phyloP scores from a whole-genome alignment of 2,797 vertebrate genomes.

The Dipus sagitta region DNA sequence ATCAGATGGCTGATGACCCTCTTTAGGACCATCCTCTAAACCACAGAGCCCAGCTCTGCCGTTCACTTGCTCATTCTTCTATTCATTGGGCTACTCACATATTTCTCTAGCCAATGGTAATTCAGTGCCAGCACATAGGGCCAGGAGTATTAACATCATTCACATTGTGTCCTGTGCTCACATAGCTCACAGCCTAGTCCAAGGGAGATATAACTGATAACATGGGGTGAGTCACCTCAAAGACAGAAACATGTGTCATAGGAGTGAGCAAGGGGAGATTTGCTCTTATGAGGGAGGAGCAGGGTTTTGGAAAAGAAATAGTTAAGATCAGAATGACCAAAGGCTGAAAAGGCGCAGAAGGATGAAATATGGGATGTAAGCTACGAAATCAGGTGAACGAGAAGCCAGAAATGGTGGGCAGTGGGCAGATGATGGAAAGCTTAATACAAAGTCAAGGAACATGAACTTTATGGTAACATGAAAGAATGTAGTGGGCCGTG shows the following conservation, averaged over 20 bases:
- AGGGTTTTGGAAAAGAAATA: conserved; percentile 43
- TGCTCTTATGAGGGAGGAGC: no score
- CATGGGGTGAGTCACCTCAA: not conserved
- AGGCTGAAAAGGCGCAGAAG: not conserved
- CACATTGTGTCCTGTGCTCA: not conserved
- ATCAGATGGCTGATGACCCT: conserved; percentile 20
- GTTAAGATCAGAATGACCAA: not conserved
- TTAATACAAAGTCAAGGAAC: not conserved
- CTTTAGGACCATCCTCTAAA: not conserved
- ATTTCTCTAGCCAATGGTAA: conserved; percentile 30
- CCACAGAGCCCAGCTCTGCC: not conserved
- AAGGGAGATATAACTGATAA: conserved; percentile 2
- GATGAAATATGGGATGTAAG: not conserved
- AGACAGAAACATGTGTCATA: not conserved
- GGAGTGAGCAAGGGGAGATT: not conserved
- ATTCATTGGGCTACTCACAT: conserved; percentile 24
- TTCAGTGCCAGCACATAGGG: not conserved
- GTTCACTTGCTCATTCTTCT: conserved; percentile 13
- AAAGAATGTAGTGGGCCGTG: not conserved
- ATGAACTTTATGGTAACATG: not conserved
- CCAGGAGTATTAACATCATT: not conserved
- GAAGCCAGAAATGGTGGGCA: not conserved
- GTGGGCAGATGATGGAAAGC: not conserved
- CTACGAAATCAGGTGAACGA: not conserved
- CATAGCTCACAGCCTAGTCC: not conserved